phyloP scores from a whole-genome alignment of 2,113 vertebrate genomes.

The Sardina pilchardus region DNA sequence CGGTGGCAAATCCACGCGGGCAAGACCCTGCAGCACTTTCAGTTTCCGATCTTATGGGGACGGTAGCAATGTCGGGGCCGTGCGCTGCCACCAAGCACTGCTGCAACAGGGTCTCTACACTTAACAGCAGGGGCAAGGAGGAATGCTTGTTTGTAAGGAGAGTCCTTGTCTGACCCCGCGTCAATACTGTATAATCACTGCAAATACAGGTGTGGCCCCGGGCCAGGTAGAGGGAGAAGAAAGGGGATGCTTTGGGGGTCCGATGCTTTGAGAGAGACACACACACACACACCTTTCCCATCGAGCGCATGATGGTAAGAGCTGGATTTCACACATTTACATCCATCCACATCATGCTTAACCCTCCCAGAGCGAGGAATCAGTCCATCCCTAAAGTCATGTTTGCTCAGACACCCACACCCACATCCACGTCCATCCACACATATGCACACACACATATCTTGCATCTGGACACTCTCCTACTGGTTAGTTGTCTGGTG shows the following conservation, averaged over 20 bases:
- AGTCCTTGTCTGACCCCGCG: constrained; percentile 40
- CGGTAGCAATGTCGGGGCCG: not conserved
- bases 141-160: constrained; percentile 39
- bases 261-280: not conserved
- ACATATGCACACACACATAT: constrained; percentile 16
- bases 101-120: constrained; percentile 24
- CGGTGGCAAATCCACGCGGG: constrained; percentile 6
- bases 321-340: not conserved
- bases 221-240: not conserved
- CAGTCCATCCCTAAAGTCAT: constrained; percentile 32
- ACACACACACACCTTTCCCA: not conserved
- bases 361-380: constrained; percentile 41
- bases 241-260: not conserved
- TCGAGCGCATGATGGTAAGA: not conserved
- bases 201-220: constrained; percentile 34
- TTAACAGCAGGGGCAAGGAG: constrained; percentile 40
- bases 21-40: not conserved
- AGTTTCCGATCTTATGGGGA: not conserved
- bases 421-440: constrained; percentile 14
- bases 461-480: constrained; percentile 25
- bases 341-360: constrained; percentile 26
- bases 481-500: constrained; percentile 64
- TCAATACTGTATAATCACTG: constrained; percentile 37
- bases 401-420: not conserved
- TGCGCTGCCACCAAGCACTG: not conserved